These are phyloP conservation scores for Nasonia longicornis DNA, from an alignment of 1,140 invertebrate species.

Conservation along the genomic window DNA sequence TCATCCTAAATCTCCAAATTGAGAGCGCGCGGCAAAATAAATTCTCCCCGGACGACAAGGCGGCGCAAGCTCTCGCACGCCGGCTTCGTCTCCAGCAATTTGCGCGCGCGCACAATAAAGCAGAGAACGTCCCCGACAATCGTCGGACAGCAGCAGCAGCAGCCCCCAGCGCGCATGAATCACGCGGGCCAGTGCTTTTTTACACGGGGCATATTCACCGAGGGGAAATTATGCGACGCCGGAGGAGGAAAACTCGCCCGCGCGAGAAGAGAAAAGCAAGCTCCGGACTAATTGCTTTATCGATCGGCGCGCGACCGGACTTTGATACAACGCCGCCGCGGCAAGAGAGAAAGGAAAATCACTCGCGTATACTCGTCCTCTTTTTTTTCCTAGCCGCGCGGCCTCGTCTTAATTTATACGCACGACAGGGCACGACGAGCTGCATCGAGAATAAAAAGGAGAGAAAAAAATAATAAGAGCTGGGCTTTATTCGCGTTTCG, in stretches of 20 bases:
- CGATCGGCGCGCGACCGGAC: constrained; percentile 11
- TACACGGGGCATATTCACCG: background rate
- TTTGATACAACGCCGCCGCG: constrained; percentile 8
- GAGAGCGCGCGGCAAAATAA: background rate
- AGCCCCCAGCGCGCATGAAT: background rate
- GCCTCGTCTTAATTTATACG: constrained; percentile 12
- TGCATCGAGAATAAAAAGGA: background rate
- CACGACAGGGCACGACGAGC: background rate
- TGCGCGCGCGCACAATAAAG: background rate
- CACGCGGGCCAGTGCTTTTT: background rate
- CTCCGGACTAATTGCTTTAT: constrained; percentile 36
- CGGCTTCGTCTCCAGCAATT: constrained; percentile 8
- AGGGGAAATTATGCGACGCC: constrained; percentile 18
- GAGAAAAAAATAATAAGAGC: background rate
- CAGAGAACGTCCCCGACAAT: background rate
- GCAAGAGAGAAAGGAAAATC: constrained; percentile 45
- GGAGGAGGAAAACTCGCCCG: background rate
- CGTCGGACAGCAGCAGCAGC: background rate
- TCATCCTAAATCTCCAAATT: constrained; percentile 13
- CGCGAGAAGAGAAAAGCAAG: background rate
- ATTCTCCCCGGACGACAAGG: background rate
- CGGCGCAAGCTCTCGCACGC: too few relatives aligned
- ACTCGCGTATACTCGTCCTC: background rate
- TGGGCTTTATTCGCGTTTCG: constrained; percentile 3
- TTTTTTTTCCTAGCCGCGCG: background rate